Base-by-base conservation (phyloP, 1,140 invertebrate genomes). In the Cherax destructor region DNA sequence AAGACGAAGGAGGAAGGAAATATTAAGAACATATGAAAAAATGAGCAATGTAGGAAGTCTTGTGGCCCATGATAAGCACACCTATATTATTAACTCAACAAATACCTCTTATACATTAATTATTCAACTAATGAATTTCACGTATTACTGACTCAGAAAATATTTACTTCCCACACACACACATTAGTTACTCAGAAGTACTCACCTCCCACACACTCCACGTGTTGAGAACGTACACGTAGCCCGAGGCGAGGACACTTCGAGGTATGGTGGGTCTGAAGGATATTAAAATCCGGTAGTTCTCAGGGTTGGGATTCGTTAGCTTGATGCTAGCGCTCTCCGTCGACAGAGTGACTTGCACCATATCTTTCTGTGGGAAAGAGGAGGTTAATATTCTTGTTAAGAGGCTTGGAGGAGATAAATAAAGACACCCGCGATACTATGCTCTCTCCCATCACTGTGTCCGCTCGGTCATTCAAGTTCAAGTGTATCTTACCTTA, bases 191-290 rank as follows among this genome's bases (percentile, higher is more conserved):
- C 30, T 41, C 30, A 41, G 30, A 41, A 41, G 30, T 41, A 65
- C 87, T 52, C 61, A 88, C 86, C 87, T 89, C 79, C 87, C 87
- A 89, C 49, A 72, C 24, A 65, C 49, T 81, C 21, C 9, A 24
- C 11, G 79, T 83, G 47, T 89, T 79, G 21, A 52, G 10, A 13
- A 89, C 21, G 47, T 89, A 59, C n/a, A 89, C 87, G 49, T 83
- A 52, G 21, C 87, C 87, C 6, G 87, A 89, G 41, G 87, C 87
- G 5, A 89, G 5, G n/a, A 89, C 79, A 10, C 87, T 61, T 18
- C 41, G n/a, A 5, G 65, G 49, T 47, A 13, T 80, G 50, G 49
- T 41, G 21, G 87, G 87, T 50, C 65, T 81, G 87, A 89, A 89
- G 65, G 87, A 89, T 47, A 89, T n/a, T 59, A 41, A 30, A 11